Base-by-base conservation (phyloP, 1,140 invertebrate genomes). In the Drosophila miranda region DNA sequence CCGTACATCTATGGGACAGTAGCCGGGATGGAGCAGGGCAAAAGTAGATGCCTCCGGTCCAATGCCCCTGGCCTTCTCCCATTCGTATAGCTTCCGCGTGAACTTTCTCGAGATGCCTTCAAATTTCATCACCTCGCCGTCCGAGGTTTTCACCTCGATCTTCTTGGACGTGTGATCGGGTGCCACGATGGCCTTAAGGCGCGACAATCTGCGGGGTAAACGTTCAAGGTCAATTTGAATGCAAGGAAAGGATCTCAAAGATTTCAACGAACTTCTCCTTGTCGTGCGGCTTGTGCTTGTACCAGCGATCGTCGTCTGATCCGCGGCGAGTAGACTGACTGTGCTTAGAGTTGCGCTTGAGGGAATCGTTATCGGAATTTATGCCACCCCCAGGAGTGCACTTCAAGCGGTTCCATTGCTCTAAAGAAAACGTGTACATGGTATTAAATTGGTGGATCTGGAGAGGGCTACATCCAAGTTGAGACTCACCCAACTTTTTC, bases 31-130 rank as follows among this genome's bases (percentile, higher is more conserved):
- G 0, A 97, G 91, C 0, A 97, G 88, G 0, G 95, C 95, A 62
- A 96, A 96, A 0, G 96, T 97, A 0, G 96, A 97, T 0, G 94
- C 94, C 90, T 96, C 96, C 0, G 95, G 96, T 1, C 94, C 94
- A 51, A 96, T 96, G 3, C 96, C 96, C 49, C 94, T 92, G 28
- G 95, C 94, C 67, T 96, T 96, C 89, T 98, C 97, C 97, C 97
- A 98, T 89, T 98, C 96, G 89, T 97, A 96, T 0, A 98, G 92
- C 87, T 97, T 97, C 41, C 95, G 94, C 0, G 96, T 97, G 88
- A 97, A 98, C 72, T 96, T 96, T 52, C 96, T 93, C 0, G 95
- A 96, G 64, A 97, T 96, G 0, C 96, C 96, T 92, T 96, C 94
- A 77, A 97, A 96, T 76, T 95, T 93, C 83, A 96, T 95, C 44